phyloP scores from a whole-genome alignment of 2,888 invertebrate species.

The Sepioteuthis lessoniana region DNA sequence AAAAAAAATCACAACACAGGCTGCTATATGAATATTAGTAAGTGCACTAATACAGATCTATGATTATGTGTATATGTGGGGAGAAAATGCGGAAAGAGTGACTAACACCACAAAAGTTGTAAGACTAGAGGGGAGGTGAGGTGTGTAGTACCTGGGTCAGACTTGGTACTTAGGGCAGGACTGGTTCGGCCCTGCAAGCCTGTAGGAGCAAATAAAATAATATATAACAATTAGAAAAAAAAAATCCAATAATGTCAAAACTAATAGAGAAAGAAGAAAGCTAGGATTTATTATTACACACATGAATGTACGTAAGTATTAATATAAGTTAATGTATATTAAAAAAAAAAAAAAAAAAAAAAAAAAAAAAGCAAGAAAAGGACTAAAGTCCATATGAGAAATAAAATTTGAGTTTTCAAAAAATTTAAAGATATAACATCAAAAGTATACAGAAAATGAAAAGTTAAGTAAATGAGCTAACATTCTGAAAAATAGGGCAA shows the following conservation, averaged over 20 bases:
- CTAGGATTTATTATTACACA: background rate
- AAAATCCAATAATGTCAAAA: background rate
- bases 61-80: background rate
- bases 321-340: background rate
- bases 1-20: background rate
- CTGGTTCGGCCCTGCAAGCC: conserved; percentile 53
- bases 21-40: conserved; percentile 21
- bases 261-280: background rate
- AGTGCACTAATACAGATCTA: conserved; percentile 35
- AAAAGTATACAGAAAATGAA: background rate
- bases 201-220: conserved; percentile 52
- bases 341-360: background rate
- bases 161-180: conserved; percentile 54
- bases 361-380: background rate
- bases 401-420: background rate
- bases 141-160: conserved; percentile 54
- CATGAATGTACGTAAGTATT: background rate
- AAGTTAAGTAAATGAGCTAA: background rate
- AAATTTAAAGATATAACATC: background rate
- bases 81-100: background rate
- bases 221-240: conserved; percentile 38
- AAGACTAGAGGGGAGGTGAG: background rate
- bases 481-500: background rate
- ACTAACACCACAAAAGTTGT: background rate
- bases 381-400: too few species aligned